Conservation (phyloP, 2,113 vertebrate species). For the Embiotoca jacksoni region DNA sequence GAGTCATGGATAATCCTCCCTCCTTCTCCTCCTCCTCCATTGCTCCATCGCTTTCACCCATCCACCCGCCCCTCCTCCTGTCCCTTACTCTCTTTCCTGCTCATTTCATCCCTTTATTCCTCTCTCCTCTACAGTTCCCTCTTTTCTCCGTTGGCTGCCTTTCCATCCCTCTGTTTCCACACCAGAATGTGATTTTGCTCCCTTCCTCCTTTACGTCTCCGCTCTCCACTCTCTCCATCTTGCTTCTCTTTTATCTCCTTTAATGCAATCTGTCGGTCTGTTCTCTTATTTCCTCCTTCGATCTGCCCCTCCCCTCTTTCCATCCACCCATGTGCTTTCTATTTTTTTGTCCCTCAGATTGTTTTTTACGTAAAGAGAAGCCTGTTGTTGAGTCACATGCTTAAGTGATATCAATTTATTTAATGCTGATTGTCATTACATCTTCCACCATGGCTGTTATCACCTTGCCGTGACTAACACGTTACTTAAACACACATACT, state of each 20-base stretch:
- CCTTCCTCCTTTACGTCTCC: not conserved
- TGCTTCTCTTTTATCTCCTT: conserved; percentile 15
- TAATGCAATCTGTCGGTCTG: conserved; percentile 20
- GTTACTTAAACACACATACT: conserved; percentile 27
- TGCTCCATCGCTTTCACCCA: not conserved
- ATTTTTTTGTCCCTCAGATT: conserved; percentile 42
- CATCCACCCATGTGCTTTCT: not conserved
- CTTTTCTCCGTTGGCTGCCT: not conserved
- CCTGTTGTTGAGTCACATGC: conserved; percentile 65
- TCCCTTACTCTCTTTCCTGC: conserved; percentile 9
- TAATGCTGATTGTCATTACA: conserved; percentile 53
- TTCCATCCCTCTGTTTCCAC: conserved; percentile 34
- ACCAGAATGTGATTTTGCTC: conserved; percentile 6
- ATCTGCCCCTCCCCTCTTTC: conserved; percentile 2
- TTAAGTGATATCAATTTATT: conserved; percentile 51
- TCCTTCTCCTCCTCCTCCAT: conserved; percentile 40
- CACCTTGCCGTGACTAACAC: conserved; percentile 26
- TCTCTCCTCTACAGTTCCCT: conserved; percentile 15
- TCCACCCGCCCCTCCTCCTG: conserved; percentile 1
- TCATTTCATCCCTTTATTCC: conserved; percentile 41
- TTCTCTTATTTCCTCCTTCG: conserved; percentile 9
- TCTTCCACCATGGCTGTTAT: conserved; percentile 29
- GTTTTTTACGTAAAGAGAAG: conserved; percentile 51
- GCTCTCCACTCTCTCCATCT: not conserved
- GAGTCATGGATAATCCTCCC: conserved; percentile 71